Base-by-base conservation (phyloP, 2,113 vertebrate species). In the Shinisaurus crocodilurus region DNA sequence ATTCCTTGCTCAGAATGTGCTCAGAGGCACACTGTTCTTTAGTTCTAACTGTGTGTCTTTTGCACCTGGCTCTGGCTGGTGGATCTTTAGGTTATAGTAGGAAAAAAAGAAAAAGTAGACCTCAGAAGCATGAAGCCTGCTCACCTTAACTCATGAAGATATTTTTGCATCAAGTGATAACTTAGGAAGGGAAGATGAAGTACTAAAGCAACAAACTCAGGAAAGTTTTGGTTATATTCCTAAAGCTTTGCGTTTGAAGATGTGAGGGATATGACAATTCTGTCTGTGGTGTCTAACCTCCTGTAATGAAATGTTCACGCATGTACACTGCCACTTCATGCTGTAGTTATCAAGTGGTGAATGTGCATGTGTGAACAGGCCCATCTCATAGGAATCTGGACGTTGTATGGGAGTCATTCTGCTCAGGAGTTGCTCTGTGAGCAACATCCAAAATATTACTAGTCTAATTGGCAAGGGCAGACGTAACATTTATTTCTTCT, bases 401-500 rank as follows among this genome's bases (percentile, higher is more conserved):
- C 2, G 23, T 12, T 34, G 27, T 15, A 74, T 75, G 23, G 20
- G 12, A 75, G 8, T 67, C 81, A 81, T 29, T 76, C 8, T 50
- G 43, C 34, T 37, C 23, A 63, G 34, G 69, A 63, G 13, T 18
- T 48, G 54, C 10, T 90, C 37, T 84, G 37, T 45, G 18, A 88
- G 20, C 20, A 54, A 69, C 32, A 50, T 82, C 60, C 16, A 8
- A 43, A 88, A 89, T 69, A 90, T 29, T 67, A 15, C 1, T 5
- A 88, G n/a, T 57, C 34, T 75, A 15, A 88, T 6, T 8, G 70
- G 37, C 48, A 65, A 81, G 92, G 32, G 3, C 85, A 32, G 27
- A 77, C 80, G 74, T 81, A 87, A 81, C 18, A 13, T 29, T 92
- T 79, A 12, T 18, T 87, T 80, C 74, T 89, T 94, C 69, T 69